Evolutionary conservation across 92 coral and sea anemone species (phyloP).

Genomic region (Metridium senile): DNA sequence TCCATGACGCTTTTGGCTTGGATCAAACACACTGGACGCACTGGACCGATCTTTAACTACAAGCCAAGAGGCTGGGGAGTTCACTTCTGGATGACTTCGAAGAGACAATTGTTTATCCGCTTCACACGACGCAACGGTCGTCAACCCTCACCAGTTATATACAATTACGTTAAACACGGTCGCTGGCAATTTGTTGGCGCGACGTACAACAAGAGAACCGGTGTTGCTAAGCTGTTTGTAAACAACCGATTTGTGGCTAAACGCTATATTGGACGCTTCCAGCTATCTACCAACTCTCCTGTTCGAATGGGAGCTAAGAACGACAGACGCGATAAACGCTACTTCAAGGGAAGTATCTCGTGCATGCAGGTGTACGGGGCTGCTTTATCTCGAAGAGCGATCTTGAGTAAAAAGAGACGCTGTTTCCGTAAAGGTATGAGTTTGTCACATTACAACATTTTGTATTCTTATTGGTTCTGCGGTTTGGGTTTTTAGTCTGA

Average conservation of each 20-base stretch:
- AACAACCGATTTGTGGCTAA: slow-evolving; percentile 35
- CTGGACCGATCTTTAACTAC: slow-evolving; percentile 85
- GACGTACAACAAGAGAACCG: slow-evolving; percentile 40
- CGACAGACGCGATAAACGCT: slow-evolving; percentile 29
- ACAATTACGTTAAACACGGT: slow-evolving; percentile 3
- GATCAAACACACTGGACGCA: slow-evolving; percentile 65
- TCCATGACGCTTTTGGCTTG: slow-evolving; percentile 79
- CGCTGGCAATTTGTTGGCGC: slow-evolving; percentile 57
- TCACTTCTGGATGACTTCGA: slow-evolving; percentile 52
- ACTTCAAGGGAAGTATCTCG: slow-evolving; percentile 57
- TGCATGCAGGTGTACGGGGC: slow-evolving; percentile 47
- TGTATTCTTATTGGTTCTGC: neutral
- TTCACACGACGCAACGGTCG: slow-evolving; percentile 47
- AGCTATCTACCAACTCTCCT: slow-evolving; percentile 48
- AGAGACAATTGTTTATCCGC: slow-evolving; percentile 42
- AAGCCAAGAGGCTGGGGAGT: slow-evolving; percentile 58
- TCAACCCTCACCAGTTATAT: slow-evolving; percentile 15
- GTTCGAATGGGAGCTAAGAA: slow-evolving; percentile 52
- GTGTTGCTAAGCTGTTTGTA: slow-evolving; percentile 39
- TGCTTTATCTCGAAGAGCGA: neutral
- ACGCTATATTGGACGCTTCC: slow-evolving; percentile 32
- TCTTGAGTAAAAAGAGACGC: slow-evolving; percentile 13
- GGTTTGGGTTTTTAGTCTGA: too few species aligned
- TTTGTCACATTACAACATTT: neutral
- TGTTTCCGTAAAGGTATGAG: slow-evolving; percentile 23